Base-by-base conservation (phyloP, 2,797 vertebrate species). In the Malacoraja senta region DNA sequence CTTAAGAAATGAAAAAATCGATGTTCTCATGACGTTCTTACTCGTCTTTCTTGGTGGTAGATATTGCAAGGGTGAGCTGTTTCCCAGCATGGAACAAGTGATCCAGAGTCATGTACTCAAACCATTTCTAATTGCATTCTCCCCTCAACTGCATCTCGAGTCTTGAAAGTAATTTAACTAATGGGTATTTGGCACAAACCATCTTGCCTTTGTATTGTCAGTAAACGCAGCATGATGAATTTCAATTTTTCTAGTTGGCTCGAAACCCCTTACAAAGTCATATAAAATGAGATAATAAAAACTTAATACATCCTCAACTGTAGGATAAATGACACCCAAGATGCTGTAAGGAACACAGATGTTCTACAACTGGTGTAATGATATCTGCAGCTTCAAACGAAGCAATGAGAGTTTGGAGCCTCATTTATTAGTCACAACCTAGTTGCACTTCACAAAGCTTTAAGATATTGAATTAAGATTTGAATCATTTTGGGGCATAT, bases 31-130 rank as follows among this genome's bases (percentile, higher is more conserved):
- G 29, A n/a, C 1, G 7, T 9, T 63, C 26, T n/a, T n/a, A 58
- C 13, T 12, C 44, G 21, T 24, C 7, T 9, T 81, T 81, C 44
- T 24, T 26, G 44, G 19, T 2, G 77, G 77, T 78, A 78, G n/a
- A 32, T 44, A 29, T 83, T 24, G 12, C 17, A 81, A 38, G 12
- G 78, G 32, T 79, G 32, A 35, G 35, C 0, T 10, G 32, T 38
- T 93, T 94, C 94, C 94, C 93, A 94, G 94, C 95, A 44, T 93
- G 10, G 94, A 93, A 94, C 94, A 68, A 94, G 93, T 93, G 94
- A 94, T 93, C 94, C 94, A 83, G 93, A 90, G 44, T 93, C 19
- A 86, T 61, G 93, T 94, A 88, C 65, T 35, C 91, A 91, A 61
- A 86, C 61, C 9, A 15, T 24, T 81, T 26, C 81, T 84, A 53